Percentiles rank a stretch among this genome's conserved stretches.
Evolutionary conservation across 1,140 invertebrate species (phyloP).

Genomic region (Sitodiplosis mosellana): DNA sequence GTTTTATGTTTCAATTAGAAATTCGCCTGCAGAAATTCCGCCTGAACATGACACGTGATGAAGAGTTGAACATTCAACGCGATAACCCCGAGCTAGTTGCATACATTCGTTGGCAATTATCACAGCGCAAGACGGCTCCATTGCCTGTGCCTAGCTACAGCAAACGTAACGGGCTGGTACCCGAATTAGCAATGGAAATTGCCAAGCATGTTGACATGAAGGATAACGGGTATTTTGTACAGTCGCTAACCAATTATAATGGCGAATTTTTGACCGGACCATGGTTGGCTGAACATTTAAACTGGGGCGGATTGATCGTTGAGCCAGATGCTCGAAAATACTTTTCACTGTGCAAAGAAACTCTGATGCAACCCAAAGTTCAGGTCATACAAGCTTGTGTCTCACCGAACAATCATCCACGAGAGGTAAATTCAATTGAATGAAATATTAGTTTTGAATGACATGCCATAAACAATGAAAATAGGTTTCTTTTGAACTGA

Average conservation of each 20-base stretch:
- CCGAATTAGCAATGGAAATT: conserved; percentile 25
- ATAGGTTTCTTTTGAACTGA: not conserved
- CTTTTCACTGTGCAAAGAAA: conserved; percentile 36
- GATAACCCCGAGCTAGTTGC: conserved; percentile 49
- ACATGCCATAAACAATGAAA: not conserved
- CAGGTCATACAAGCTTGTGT: conserved; percentile 52
- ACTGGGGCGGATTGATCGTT: conserved; percentile 54
- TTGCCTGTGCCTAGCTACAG: conserved; percentile 20
- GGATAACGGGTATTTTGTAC: conserved; percentile 29
- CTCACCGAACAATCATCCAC: conserved; percentile 48
- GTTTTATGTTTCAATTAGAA: conserved; percentile 24
- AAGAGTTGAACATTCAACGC: conserved; percentile 44
- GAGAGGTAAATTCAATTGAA: conserved; percentile 35
- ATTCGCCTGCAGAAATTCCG: conserved; percentile 44
- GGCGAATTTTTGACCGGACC: conserved; percentile 22
- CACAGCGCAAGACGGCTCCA: conserved; percentile 13
- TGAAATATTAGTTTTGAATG: no score
- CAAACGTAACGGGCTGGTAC: conserved; percentile 20
- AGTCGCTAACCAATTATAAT: conserved; percentile 30
- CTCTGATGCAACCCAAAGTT: conserved; percentile 31
- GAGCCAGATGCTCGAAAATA: conserved; percentile 53
- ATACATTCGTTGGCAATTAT: conserved; percentile 43
- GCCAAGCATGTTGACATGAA: conserved; percentile 26
- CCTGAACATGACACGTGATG: conserved; percentile 52
- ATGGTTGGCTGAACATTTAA: conserved; percentile 46